phyloP scores from a whole-genome alignment of 2,888 invertebrate genomes.

The Anoncus sp. region DNA sequence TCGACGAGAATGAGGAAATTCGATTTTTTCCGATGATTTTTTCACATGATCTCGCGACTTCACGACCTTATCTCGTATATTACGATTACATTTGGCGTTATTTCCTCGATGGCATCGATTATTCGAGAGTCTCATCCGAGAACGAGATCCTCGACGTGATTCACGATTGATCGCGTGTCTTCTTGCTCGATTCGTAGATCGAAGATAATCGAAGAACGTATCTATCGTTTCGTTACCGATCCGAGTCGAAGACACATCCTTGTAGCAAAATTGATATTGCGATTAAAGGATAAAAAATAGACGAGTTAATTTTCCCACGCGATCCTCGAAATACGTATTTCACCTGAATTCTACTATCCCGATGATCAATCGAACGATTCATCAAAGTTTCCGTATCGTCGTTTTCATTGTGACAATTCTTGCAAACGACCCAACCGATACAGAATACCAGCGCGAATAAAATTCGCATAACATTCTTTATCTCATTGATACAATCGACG shows the following conservation, averaged over 20 bases:
- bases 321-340: not conserved
- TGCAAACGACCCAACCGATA: conserved; percentile 62
- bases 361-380: not conserved
- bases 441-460: conserved; percentile 66
- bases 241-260: conserved; percentile 28
- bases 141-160: conserved; percentile 19
- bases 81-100: not conserved
- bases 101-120: conserved; percentile 3
- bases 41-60: not conserved
- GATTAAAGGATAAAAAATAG: not conserved
- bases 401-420: conserved; percentile 36
- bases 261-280: not conserved
- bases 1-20: not conserved
- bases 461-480: conserved; percentile 73
- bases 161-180: conserved; percentile 24
- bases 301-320: not conserved
- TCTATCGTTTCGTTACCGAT: conserved; percentile 32
- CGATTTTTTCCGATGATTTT: not conserved
- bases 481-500: conserved; percentile 11
- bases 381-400: not conserved
- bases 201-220: not conserved
- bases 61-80: conserved; percentile 1
- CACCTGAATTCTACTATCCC: conserved; percentile 11
- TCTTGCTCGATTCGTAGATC: conserved; percentile 8
- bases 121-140: not conserved